These are phyloP conservation scores for Bucorvus abyssinicus DNA, from an alignment of 2,797 vertebrate species.

Conservation along the genomic window DNA sequence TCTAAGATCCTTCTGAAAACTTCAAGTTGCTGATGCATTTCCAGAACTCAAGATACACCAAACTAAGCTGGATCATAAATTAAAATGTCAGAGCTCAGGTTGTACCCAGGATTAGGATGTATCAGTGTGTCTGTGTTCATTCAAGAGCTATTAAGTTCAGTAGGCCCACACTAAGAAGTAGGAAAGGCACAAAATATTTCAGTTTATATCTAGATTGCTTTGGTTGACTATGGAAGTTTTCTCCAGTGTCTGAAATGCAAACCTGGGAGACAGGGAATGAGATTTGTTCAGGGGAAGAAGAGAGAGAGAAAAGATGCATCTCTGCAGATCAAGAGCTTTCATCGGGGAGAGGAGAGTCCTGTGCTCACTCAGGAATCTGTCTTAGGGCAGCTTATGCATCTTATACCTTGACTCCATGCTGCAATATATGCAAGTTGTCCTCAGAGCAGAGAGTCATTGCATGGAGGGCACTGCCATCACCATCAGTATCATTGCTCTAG, in stretches of 20 bases:
- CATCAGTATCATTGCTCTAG: background rate
- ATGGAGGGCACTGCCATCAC: background rate
- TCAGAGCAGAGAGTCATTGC: background rate
- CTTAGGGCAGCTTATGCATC: background rate
- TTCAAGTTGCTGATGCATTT: background rate
- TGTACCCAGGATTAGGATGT: background rate
- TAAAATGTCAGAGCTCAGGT: background rate
- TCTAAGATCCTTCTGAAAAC: background rate
- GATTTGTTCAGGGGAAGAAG: background rate
- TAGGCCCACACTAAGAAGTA: background rate
- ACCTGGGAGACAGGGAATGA: background rate
- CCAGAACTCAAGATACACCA: background rate
- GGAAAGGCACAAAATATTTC: background rate
- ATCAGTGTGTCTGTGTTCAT: background rate
- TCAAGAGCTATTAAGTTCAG: background rate
- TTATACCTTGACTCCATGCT: accelerated
- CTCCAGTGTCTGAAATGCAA: background rate
- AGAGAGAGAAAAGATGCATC: background rate
- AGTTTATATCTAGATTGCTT: background rate
- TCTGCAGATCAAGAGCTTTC: background rate
- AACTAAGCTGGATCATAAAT: background rate
- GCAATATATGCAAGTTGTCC: background rate
- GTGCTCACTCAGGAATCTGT: background rate
- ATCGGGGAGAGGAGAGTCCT: background rate
- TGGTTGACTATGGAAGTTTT: background rate